Evolutionary conservation across 2,888 invertebrate genomes (phyloP).

Genomic region (Actias luna): DNA sequence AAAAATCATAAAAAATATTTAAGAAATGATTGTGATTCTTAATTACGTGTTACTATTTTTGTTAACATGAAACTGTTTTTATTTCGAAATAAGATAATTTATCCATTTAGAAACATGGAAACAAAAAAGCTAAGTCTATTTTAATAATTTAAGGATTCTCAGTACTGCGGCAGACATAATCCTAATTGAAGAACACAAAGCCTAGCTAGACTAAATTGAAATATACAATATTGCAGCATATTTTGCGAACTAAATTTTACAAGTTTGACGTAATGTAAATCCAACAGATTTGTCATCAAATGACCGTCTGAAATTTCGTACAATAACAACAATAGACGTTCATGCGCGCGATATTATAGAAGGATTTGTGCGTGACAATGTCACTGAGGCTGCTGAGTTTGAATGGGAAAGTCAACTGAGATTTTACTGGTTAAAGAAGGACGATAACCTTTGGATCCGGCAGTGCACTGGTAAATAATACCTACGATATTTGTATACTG

Average conservation of each 20-base stretch:
- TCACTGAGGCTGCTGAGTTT: conserved; percentile 92
- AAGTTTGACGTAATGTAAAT: not conserved
- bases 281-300: conserved; percentile 86
- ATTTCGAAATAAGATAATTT: too few species aligned
- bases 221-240: not conserved
- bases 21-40: too few species aligned
- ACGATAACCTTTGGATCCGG: conserved; percentile 90
- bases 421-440: conserved; percentile 93
- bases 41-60: not conserved
- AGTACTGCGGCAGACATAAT: not conserved
- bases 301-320: conserved; percentile 93
- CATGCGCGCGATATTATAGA: conserved; percentile 96
- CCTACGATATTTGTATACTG: not conserved
- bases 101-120: too few species aligned
- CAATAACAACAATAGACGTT: conserved; percentile 94
- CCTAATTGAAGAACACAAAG: not conserved
- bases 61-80: not conserved
- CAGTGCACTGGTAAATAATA: conserved; percentile 87
- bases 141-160: not conserved
- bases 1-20: not conserved
- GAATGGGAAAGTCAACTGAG: conserved; percentile 97
- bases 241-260: not conserved
- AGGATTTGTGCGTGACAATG: conserved; percentile 88
- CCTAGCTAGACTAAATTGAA: not conserved
- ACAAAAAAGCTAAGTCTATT: too few species aligned